A percentile compares a stretch with the other conserved stretches of the same genome.
phyloP scores from a whole-genome alignment of 2,888 invertebrate genomes.

The Venusia cambrica region DNA sequence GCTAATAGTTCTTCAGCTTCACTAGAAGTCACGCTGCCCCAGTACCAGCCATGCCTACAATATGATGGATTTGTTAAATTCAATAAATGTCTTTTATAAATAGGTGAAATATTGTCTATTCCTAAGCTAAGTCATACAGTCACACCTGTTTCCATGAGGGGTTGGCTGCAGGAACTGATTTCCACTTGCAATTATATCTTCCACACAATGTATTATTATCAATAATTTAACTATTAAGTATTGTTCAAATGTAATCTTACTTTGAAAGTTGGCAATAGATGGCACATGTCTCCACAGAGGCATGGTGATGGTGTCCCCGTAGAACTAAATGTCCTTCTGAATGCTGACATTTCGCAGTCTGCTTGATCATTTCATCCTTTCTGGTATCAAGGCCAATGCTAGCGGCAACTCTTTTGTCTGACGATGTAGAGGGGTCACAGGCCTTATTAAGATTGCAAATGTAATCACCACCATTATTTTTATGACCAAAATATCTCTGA shows the following conservation, averaged over 20 bases:
- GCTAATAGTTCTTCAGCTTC: conserved; percentile 86
- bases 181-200: too few species aligned
- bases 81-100: conserved; percentile 4
- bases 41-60: conserved; percentile 85
- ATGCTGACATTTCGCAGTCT: conserved; percentile 63
- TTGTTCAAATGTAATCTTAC: too few species aligned
- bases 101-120: background rate
- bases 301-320: conserved; percentile 69
- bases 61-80: too few species aligned
- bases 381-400: conserved; percentile 45
- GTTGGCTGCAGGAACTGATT: too few species aligned
- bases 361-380: conserved; percentile 55
- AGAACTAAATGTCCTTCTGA: conserved; percentile 69
- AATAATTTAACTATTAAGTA: too few species aligned
- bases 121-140: too few species aligned
- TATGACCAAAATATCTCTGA: conserved; percentile 68
- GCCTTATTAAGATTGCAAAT: conserved; percentile 54
- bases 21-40: conserved; percentile 87
- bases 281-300: conserved; percentile 69
- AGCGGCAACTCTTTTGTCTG: conserved; percentile 45
- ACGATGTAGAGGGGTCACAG: conserved; percentile 54
- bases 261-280: conserved; percentile 74
- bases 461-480: conserved; percentile 55
- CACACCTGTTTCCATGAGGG: too few species aligned
- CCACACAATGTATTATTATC: too few species aligned